Conservation (phyloP, 2,888 invertebrate genomes). For the Drosophila nr. perissopoda region DNA sequence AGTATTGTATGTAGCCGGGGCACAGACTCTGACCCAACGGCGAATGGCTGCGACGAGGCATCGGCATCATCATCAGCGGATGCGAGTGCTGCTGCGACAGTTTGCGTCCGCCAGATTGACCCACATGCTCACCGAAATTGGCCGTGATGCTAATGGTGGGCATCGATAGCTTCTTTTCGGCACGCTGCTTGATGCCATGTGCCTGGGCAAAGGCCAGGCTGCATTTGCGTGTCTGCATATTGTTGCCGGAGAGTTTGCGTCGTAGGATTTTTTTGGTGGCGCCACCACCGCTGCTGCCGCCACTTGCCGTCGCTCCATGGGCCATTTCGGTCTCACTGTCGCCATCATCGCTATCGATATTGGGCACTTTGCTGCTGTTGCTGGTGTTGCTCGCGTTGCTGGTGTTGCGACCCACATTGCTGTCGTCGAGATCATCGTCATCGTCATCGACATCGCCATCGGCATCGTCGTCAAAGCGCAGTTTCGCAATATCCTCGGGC, state of each 20-base stretch:
- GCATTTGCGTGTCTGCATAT: conserved; percentile 82
- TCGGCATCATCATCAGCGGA: conserved; percentile 34
- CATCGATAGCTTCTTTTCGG: conserved; percentile 75
- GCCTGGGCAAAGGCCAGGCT: conserved; percentile 84
- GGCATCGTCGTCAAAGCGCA: conserved; percentile 80
- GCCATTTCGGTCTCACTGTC: conserved; percentile 17
- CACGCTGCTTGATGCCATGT: conserved; percentile 79
- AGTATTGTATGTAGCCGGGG: conserved; percentile 92
- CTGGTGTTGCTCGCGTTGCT: not conserved
- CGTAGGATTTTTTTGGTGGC: conserved; percentile 77
- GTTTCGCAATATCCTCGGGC: conserved; percentile 83
- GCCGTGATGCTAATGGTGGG: conserved; percentile 76
- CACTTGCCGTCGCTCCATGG: not conserved
- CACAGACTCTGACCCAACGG: conserved; percentile 85
- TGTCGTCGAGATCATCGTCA: conserved; percentile 9
- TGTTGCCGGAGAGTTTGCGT: conserved; percentile 82
- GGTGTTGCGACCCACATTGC: conserved; percentile 22
- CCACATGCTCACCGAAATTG: conserved; percentile 61
- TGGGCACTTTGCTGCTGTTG: conserved; percentile 15
- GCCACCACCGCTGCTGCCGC: conserved; percentile 17
- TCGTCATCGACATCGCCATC: conserved; percentile 8
- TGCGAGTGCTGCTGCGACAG: conserved; percentile 59
- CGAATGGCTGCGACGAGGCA: conserved; percentile 79
- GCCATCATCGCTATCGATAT: conserved; percentile 51
- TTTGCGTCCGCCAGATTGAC: conserved; percentile 55